These are phyloP conservation scores for Mellivora capensis DNA, from an alignment of 2,113 vertebrate genomes.

Conservation along the genomic window DNA sequence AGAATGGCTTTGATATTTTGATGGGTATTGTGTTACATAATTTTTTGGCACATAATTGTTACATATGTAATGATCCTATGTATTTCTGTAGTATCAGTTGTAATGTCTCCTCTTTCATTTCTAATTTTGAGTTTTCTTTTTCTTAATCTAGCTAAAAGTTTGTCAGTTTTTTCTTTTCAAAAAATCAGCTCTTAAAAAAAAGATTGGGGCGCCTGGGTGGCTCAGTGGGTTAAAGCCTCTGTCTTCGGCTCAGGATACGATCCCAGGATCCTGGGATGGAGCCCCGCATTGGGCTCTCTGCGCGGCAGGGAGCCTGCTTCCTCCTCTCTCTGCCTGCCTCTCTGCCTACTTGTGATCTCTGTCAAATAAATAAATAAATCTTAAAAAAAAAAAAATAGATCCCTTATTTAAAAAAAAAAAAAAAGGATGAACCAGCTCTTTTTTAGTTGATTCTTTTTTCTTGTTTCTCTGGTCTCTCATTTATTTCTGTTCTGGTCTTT, in stretches of 20 bases:
- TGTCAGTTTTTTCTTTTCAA: not conserved
- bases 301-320: too few species aligned
- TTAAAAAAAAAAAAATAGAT: too few species aligned
- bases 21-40: not conserved
- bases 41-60: not conserved
- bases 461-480: not conserved
- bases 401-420: too few species aligned
- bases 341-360: too few species aligned
- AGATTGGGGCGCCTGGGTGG: too few species aligned
- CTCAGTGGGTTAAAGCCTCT: too few species aligned
- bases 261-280: too few species aligned
- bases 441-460: not conserved
- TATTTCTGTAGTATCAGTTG: not conserved
- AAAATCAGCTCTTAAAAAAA: not conserved
- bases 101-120: not conserved
- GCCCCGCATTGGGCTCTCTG: too few species aligned
- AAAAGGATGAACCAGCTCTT: too few species aligned
- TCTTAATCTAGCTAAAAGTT: not conserved
- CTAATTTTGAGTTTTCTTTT: not conserved
- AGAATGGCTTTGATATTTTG: not conserved
- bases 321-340: too few species aligned
- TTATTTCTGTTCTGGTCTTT: not conserved
- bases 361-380: too few species aligned
- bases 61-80: not conserved
- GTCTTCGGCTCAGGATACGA: too few species aligned